These are phyloP conservation scores for Benitochromis conjunctus DNA, from an alignment of 2,113 vertebrate genomes.

Conservation along the genomic window DNA sequence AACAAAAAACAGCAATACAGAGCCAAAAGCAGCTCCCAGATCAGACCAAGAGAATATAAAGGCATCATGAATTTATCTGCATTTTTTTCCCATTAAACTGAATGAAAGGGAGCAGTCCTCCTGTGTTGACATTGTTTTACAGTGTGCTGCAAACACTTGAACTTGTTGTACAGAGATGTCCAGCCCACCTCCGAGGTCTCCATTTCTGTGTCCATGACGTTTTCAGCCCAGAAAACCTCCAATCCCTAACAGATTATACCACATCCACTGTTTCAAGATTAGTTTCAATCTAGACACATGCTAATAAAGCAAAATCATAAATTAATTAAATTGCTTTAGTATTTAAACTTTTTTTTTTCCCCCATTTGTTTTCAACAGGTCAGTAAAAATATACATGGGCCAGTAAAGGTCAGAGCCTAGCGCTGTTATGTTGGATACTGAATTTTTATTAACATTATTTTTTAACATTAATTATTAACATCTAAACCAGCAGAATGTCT, in stretches of 20 bases:
- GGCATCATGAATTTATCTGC: neutral
- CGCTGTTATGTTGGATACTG: neutral
- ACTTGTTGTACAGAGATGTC: neutral
- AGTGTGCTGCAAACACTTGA: neutral
- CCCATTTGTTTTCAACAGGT: neutral
- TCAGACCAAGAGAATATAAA: neutral
- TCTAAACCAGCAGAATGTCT: neutral
- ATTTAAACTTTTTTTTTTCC: neutral
- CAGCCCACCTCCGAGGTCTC: neutral
- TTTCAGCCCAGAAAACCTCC: neutral
- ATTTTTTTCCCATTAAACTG: neutral
- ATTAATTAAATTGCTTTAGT: neutral
- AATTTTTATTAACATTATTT: neutral
- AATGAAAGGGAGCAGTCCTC: neutral
- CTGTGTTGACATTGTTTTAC: neutral
- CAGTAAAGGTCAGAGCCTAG: neutral
- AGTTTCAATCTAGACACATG: neutral
- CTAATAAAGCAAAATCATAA: neutral
- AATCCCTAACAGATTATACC: neutral
- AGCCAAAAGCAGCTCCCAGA: neutral
- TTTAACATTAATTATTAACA: neutral
- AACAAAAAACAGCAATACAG: neutral
- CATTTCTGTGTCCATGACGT: neutral
- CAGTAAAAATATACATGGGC: neutral
- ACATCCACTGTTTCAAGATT: neutral